Evolutionary conservation across 35 echinoderm and acorn worm genomes (phyloP), one percentile per base, ranked within the genome.

Genomic region (Heliocidaris tuberculata): DNA sequence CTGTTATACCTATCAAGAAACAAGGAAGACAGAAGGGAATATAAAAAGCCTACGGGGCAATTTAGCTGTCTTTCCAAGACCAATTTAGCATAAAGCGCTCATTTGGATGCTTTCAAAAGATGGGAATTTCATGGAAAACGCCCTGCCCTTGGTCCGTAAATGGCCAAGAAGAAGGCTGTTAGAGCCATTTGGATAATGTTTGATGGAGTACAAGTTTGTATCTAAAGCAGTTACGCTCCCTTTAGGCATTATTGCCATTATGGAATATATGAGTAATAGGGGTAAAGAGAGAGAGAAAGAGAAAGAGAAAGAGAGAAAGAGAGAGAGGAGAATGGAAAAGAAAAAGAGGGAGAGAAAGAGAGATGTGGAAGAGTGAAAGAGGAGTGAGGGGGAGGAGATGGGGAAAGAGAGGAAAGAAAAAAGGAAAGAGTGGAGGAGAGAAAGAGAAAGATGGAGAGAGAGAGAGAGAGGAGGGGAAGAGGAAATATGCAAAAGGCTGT

Each of bases 21-120:
- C 47, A 0, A 0, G 31, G 5, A 32, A 89, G 32, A 48, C 6
- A 47, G 32, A 32, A 4, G 87, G 24, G 87, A 89, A 89, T 15
- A 89, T 47, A 3, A 47, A 42, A 89, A 47, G 32, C 47, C 31
- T 89, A 21, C 19, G 4, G 65, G 65, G 65, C 65, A n/a, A 78
- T 78, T 78, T 78, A 78, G 65, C 21, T n/a, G 19, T 21, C 65
- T 78, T 78, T 78, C 65, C 7, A 78, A 78, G 65, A 78, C 65
- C 65, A 24, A n/a, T 78, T 78, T 78, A 78, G 65, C 65, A 78
- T 78, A 78, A n/a, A 89, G 32, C 31, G 32, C 50, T 59, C 91
- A 93, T 93, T 52, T 93, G 91, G 91, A 48, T 24, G 91, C 91
- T 93, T 59, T 93, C 56, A 93, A 93, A 59, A 48, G 91, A 93